Conservation (phyloP, 2,113 vertebrate species). For the Etheostoma spectabile region DNA sequence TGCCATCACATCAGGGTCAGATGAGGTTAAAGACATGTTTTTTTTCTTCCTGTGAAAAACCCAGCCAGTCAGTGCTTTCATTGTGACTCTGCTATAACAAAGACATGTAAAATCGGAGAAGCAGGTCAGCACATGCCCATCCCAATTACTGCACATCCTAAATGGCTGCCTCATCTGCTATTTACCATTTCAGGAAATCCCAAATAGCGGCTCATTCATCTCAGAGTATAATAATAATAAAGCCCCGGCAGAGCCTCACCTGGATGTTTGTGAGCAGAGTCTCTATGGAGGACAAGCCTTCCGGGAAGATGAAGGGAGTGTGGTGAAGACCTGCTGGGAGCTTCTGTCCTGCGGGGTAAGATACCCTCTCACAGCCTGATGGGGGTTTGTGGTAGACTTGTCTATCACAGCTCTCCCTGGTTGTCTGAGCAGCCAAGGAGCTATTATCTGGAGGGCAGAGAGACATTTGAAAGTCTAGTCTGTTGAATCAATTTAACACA, state of each 20-base stretch:
- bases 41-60: constrained; percentile 50
- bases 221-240: constrained; percentile 69
- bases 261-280: constrained; percentile 99
- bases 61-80: constrained; percentile 35
- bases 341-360: constrained; percentile 90
- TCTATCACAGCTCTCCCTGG: constrained; percentile 89
- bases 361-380: constrained; percentile 91
- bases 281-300: constrained; percentile 99
- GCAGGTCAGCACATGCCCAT: constrained; percentile 77
- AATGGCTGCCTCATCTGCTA: constrained; percentile 66
- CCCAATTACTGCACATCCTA: constrained; percentile 67
- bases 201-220: constrained; percentile 75
- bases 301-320: constrained; percentile 96
- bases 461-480: constrained; percentile 50
- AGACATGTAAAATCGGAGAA: constrained; percentile 73
- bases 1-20: constrained; percentile 33
- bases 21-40: constrained; percentile 24
- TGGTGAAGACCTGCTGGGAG: constrained; percentile 93
- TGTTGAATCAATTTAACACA: constrained; percentile 32
- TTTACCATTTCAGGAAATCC: constrained; percentile 75
- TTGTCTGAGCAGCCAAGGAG: constrained; percentile 90
- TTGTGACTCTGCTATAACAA: constrained; percentile 65
- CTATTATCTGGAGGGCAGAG: constrained; percentile 88
- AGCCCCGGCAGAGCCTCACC: constrained; percentile 86
- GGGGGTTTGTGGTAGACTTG: constrained; percentile 77